These are phyloP conservation scores for Eptatretus burgeri DNA, from an alignment of 2,113 vertebrate species.

Conservation along the genomic window DNA sequence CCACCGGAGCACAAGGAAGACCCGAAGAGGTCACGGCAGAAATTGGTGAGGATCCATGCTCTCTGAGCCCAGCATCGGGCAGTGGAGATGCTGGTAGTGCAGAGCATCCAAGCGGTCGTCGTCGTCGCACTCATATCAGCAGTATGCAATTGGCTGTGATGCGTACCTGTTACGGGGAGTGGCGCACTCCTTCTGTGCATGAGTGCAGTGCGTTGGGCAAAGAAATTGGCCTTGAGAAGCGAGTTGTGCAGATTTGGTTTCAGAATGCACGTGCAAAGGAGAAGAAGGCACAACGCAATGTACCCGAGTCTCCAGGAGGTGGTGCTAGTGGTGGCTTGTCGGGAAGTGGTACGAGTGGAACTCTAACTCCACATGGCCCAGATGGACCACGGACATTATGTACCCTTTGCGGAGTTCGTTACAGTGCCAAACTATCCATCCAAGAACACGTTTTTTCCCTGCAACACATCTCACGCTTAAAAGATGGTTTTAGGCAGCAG, in stretches of 20 bases:
- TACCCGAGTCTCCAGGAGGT: conserved; percentile 20
- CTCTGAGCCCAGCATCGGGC: conserved; percentile 14
- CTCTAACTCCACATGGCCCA: conserved; percentile 16
- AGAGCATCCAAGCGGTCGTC: conserved; percentile 18
- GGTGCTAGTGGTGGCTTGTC: conserved; percentile 13
- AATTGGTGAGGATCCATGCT: not conserved
- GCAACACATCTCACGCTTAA: conserved; percentile 37
- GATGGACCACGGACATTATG: conserved; percentile 29
- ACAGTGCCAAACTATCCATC: conserved; percentile 45
- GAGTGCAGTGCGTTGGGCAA: conserved; percentile 47
- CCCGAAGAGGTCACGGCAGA: not conserved
- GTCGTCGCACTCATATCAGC: conserved; percentile 50
- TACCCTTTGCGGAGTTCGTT: conserved; percentile 33
- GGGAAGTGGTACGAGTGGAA: conserved; percentile 13
- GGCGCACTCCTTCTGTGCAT: conserved; percentile 50
- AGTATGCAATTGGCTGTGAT: conserved; percentile 48
- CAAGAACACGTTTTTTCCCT: conserved; percentile 52
- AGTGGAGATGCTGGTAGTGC: conserved; percentile 12
- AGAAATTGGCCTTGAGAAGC: conserved; percentile 41
- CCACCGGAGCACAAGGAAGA: not conserved
- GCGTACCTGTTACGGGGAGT: conserved; percentile 54
- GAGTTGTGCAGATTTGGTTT: conserved; percentile 75
- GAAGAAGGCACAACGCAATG: conserved; percentile 49
- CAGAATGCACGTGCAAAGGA: conserved; percentile 68
- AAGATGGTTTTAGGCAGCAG: conserved; percentile 18